Evolutionary conservation across 2,888 invertebrate genomes (phyloP).

Genomic region (Aradus depressus): DNA sequence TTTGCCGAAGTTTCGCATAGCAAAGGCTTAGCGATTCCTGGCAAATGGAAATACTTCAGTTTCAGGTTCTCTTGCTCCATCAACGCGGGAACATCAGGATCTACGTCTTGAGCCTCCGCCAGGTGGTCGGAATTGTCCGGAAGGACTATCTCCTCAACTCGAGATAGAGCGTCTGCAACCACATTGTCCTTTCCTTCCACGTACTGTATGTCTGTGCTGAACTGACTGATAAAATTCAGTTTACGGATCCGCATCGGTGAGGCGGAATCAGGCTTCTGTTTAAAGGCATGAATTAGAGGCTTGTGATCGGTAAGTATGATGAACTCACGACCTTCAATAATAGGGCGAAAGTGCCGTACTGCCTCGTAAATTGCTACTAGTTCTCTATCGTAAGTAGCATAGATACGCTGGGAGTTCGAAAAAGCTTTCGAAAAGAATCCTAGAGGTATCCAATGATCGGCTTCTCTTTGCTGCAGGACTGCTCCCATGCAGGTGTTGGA

Average conservation of each 20-base stretch:
- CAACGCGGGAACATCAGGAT: neutral
- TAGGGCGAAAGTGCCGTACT: neutral
- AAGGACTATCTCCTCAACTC: neutral
- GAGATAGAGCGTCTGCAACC: conserved; percentile 29
- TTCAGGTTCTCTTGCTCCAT: too few relatives aligned
- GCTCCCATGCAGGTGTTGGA: conserved; percentile 36
- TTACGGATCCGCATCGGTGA: conserved; percentile 21
- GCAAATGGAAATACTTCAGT: conserved; percentile 25
- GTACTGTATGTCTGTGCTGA: conserved; percentile 20
- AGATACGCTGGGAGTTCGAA: conserved; percentile 33
- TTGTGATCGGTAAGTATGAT: too few relatives aligned
- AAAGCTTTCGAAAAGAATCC: conserved; percentile 28
- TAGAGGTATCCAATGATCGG: conserved; percentile 23
- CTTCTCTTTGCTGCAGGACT: conserved; percentile 34
- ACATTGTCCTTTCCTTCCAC: conserved; percentile 27
- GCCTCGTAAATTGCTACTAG: conserved; percentile 9
- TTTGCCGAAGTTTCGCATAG: neutral
- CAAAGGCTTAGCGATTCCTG: conserved; percentile 22
- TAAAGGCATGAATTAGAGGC: conserved; percentile 2
- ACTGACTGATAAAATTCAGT: conserved; percentile 25
- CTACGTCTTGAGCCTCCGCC: neutral
- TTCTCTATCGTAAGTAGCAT: conserved; percentile 37
- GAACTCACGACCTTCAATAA: too few relatives aligned
- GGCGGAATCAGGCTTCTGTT: conserved; percentile 15
- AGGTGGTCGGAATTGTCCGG: neutral